These are phyloP conservation scores for Galerucella calmariensis DNA, from an alignment of 2,888 invertebrate genomes.

Conservation along the genomic window DNA sequence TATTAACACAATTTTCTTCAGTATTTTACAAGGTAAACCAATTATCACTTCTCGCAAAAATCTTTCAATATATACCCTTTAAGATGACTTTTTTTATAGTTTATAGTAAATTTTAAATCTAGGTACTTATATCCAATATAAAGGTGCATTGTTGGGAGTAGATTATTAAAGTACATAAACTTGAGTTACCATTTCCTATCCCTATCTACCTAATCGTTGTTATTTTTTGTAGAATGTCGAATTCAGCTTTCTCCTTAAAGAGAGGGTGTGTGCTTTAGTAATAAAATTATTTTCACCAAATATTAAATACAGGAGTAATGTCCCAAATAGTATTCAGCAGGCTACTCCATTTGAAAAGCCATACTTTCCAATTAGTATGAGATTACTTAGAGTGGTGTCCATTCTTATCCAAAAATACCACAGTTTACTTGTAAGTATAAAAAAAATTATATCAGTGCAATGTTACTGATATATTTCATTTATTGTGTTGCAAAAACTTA, in stretches of 20 bases:
- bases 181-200: neutral
- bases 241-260: constrained; percentile 93
- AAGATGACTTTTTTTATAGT: neutral
- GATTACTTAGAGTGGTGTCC: constrained; percentile 91
- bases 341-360: constrained; percentile 85
- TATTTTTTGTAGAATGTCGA: constrained; percentile 82
- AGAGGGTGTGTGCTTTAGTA: constrained; percentile 97
- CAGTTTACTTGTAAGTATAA: constrained; percentile 78
- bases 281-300: constrained; percentile 98
- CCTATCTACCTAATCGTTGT: neutral
- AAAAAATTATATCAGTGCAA: neutral
- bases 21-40: constrained; percentile 82
- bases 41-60: neutral
- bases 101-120: neutral
- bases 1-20: constrained; percentile 85
- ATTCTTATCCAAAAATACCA: constrained; percentile 95
- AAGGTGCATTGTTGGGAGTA: neutral
- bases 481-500: neutral
- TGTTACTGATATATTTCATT: neutral
- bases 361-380: constrained; percentile 96
- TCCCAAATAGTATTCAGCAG: constrained; percentile 71
- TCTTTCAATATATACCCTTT: neutral
- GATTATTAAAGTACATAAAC: neutral
- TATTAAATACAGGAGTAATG: constrained; percentile 84
- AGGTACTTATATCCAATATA: neutral